Base-by-base conservation (phyloP, 2,113 vertebrate genomes). In the Pseudorasbora parva region DNA sequence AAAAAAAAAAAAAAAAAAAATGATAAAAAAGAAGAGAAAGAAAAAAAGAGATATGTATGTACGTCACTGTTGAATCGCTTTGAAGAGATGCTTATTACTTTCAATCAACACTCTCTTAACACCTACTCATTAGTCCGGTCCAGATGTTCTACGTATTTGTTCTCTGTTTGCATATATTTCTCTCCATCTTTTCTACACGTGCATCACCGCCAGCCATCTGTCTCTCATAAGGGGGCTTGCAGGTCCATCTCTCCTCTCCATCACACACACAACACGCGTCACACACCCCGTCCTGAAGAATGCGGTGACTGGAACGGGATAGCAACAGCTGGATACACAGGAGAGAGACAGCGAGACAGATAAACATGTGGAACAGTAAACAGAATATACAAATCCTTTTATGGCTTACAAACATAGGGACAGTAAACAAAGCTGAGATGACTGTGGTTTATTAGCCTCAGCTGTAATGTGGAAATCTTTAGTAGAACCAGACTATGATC, bases 61-160 rank as follows among this genome's bases (percentile, higher is more conserved):
- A 85, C 69, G 54, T 68, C 37, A 83, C 27, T 82, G n/a, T 69
- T 78, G 12, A 78, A 73, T 81, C 49, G 33, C 77, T 81, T 66
- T 68, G 62, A 69, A 54, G 25, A 81, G 79, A 81, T 51, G 62
- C 79, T 54, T 81, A 69, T 81, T 81, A 14, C 64, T 25, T 81
- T 85, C 66, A 23, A 45, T 82, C 33, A 76, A 82, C 77, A 87
- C 79, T 82, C 73, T 78, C 33, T 43, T 41, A 41, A 84, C 74
- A 69, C 83, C 78, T 74, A 64, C 74, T 69, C 74, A 69, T 69
- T 84, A 60, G 74, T 78, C 79, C 47, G 54, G 33, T 64, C 83
- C 64, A 87, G 86, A 84, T 78, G 82, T 81, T 78, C 78, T 82
- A 60, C 33, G 81, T 84, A 87, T 87, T 78, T 83, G 75, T 78